Conservation (phyloP, 2,888 invertebrate species). For the Limnephilus lunatus region DNA sequence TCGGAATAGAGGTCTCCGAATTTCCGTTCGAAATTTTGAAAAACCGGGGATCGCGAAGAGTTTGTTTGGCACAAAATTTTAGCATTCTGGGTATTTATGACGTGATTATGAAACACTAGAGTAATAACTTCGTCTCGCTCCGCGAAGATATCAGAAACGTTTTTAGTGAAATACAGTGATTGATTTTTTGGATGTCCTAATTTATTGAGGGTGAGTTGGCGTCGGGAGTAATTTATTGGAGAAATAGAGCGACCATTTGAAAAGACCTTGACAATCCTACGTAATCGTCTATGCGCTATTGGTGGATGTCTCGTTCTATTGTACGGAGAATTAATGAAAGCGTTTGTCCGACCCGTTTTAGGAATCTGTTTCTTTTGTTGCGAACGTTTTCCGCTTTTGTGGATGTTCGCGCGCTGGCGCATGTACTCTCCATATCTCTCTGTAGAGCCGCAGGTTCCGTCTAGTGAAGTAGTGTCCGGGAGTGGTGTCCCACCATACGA, state of each 20-base stretch:
- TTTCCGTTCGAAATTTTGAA: not conserved
- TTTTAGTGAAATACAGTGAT: not conserved
- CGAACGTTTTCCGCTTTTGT: slow-evolving; percentile 18
- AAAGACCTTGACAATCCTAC: slow-evolving; percentile 8
- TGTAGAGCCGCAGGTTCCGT: not conserved
- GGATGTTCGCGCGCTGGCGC: not conserved
- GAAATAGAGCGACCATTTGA: not conserved
- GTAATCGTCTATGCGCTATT: slow-evolving; percentile 18
- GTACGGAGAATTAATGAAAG: slow-evolving; percentile 2
- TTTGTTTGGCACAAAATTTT: not conserved
- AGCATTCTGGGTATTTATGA: not conserved
- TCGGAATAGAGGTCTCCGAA: not conserved
- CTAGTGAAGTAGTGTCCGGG: not conserved
- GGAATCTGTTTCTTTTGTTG: slow-evolving; percentile 23
- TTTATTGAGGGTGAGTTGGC: slow-evolving; percentile 9
- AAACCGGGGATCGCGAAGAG: not conserved
- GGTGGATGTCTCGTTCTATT: slow-evolving; percentile 35
- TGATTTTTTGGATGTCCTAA: not conserved
- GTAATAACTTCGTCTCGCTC: not conserved
- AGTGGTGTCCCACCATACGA: not conserved
- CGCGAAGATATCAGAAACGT: slow-evolving; percentile 1
- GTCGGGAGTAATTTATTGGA: not conserved
- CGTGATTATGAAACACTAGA: not conserved
- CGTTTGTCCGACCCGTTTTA: slow-evolving; percentile 8
- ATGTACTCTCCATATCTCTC: not conserved